These are phyloP conservation scores for Eidolon dupreanum DNA, from an alignment of 2,797 vertebrate species.

Conservation along the genomic window DNA sequence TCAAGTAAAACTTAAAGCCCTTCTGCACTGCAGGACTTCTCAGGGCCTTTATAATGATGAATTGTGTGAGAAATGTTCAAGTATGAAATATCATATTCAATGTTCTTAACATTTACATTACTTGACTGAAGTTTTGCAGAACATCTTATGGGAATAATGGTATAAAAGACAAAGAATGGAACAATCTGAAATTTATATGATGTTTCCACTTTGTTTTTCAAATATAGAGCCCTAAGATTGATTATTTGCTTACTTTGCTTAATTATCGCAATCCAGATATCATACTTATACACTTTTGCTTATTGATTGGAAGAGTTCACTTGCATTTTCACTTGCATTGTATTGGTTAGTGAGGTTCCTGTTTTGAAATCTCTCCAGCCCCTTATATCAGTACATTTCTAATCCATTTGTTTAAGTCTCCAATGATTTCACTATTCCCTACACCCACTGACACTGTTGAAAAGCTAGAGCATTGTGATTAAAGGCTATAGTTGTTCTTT, in stretches of 20 bases:
- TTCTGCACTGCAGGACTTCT: neutral
- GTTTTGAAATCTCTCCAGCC: slow-evolving; percentile 85
- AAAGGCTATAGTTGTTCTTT: slow-evolving; percentile 85
- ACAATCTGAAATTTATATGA: slow-evolving; percentile 41
- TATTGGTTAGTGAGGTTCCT: slow-evolving; percentile 85
- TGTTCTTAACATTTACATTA: neutral
- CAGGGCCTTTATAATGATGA: neutral
- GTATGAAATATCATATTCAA: neutral
- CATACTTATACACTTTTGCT: slow-evolving; percentile 80
- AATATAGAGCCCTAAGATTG: slow-evolving; percentile 72
- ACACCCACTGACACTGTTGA: slow-evolving; percentile 80
- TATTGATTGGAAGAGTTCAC: slow-evolving; percentile 83
- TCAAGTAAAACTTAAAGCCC: neutral
- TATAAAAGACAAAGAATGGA: neutral
- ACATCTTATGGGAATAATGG: neutral
- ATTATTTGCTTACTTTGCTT: slow-evolving; percentile 76
- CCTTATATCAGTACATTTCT: slow-evolving; percentile 82
- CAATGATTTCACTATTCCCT: slow-evolving; percentile 83
- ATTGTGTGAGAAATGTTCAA: neutral
- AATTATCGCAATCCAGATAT: slow-evolving; percentile 81
- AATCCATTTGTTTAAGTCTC: slow-evolving; percentile 86
- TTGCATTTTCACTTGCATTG: slow-evolving; percentile 79
- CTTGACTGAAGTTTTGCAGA: neutral
- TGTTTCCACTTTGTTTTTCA: slow-evolving; percentile 73
- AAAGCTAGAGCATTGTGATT: slow-evolving; percentile 84